Evolutionary conservation across 2,113 vertebrate species (phyloP).

Genomic region (Notothenia rossii): DNA sequence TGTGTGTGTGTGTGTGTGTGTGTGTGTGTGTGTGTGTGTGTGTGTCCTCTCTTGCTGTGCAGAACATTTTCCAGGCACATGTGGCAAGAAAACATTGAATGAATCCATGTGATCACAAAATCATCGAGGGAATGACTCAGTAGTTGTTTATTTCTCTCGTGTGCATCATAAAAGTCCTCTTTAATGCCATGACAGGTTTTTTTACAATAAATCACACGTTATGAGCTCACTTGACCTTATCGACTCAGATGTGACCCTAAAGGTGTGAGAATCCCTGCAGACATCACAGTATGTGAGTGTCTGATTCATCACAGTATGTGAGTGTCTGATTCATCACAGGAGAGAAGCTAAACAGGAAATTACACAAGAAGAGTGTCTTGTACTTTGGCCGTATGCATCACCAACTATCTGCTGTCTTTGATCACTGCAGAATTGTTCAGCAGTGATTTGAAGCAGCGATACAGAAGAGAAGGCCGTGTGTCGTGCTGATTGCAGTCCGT

Average conservation of each 20-base stretch:
- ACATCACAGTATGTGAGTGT: no score
- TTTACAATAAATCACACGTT: conserved; percentile 22
- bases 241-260: conserved; percentile 12
- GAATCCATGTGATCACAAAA: neutral
- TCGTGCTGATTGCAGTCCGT: conserved; percentile 45
- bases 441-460: conserved; percentile 60
- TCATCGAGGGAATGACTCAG: conserved; percentile 3
- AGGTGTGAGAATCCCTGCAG: conserved; percentile 10
- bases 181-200: conserved; percentile 9
- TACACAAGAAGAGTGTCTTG: conserved; percentile 8
- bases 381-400: conserved; percentile 29
- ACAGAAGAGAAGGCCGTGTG: conserved; percentile 46
- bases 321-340: conserved; percentile 5
- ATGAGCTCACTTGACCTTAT: conserved; percentile 7
- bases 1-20: no score
- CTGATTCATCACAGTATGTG: neutral
- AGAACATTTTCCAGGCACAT: neutral
- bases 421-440: conserved; percentile 57
- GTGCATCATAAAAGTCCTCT: conserved; percentile 14
- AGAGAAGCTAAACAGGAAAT: conserved; percentile 9
- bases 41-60: no score
- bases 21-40: no score
- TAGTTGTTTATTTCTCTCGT: neutral
- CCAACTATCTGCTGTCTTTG: conserved; percentile 48
- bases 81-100: conserved; percentile 1